These are phyloP conservation scores for Leptodactylus fuscus DNA, from an alignment of 2,113 vertebrate species.

Conservation along the genomic window DNA sequence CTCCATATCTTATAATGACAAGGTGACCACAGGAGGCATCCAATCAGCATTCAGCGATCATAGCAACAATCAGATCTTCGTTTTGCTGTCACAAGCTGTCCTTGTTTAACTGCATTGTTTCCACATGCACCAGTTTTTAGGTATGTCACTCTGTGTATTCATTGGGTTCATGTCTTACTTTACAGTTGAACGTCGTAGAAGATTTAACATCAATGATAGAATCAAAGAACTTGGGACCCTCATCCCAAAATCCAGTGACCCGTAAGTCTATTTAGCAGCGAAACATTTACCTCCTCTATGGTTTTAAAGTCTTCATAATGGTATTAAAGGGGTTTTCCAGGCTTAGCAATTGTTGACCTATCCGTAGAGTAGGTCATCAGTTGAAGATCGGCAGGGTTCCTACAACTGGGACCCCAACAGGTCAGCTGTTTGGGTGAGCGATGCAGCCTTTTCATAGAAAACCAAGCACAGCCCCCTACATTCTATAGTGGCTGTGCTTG, in stretches of 20 bases:
- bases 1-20: no score
- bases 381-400: no score
- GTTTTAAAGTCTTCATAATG: neutral
- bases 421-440: no score
- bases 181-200: slow-evolving; percentile 84
- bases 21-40: neutral
- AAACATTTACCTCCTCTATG: neutral
- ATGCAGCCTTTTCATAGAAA: no score
- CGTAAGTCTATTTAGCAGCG: slow-evolving; percentile 74
- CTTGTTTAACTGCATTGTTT: neutral
- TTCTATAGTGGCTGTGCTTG: no score
- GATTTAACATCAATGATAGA: slow-evolving; percentile 93
- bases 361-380: no score
- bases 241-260: slow-evolving; percentile 85
- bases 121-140: neutral
- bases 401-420: no score
- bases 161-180: neutral
- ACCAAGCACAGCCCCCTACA: no score
- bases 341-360: no score
- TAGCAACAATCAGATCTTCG: neutral
- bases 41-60: neutral
- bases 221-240: slow-evolving; percentile 90
- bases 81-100: no score
- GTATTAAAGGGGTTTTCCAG: no score
- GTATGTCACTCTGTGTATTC: neutral